phyloP scores from a whole-genome alignment of 2,797 vertebrate genomes.

The Ctenochaetus hawaiiensis region DNA sequence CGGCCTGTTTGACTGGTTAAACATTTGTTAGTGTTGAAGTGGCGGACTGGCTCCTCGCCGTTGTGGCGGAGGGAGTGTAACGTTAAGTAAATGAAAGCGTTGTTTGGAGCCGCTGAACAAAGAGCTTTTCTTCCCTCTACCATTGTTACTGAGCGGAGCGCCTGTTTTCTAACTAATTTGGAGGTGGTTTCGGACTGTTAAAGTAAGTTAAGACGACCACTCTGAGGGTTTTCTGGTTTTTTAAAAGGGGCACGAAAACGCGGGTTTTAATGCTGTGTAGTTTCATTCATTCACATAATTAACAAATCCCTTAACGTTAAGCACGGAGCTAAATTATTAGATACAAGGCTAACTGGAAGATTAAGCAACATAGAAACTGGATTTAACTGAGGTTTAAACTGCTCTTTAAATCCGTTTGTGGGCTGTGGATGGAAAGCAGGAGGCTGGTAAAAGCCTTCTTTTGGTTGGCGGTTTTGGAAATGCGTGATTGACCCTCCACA shows the following conservation, averaged over 20 bases:
- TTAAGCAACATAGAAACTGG: neutral
- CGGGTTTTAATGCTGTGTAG: neutral
- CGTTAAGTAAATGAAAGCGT: constrained; percentile 40
- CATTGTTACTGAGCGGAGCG: constrained; percentile 67
- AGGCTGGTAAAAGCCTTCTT: neutral
- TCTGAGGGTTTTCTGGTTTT: neutral
- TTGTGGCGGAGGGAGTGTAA: constrained; percentile 22
- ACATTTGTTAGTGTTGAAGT: fast-evolving
- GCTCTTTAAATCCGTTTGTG: neutral
- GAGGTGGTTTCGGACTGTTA: constrained; percentile 21
- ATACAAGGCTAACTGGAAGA: constrained; percentile 1
- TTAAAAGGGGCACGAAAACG: neutral
- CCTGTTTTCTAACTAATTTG: constrained; percentile 24
- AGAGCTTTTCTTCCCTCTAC: constrained; percentile 66
- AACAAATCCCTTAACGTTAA: neutral
- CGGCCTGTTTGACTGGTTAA: neutral
- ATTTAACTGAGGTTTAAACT: neutral
- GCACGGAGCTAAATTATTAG: neutral
- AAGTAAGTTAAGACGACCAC: constrained; percentile 60
- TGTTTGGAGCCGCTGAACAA: constrained; percentile 73
- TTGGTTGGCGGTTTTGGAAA: neutral
- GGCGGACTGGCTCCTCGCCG: constrained; percentile 24
- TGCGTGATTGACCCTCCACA: neutral
- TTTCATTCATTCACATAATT: constrained; percentile 2
- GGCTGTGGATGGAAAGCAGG: neutral